Conservation (phyloP, 2,888 invertebrate genomes). For the Hypolimnas misippus region DNA sequence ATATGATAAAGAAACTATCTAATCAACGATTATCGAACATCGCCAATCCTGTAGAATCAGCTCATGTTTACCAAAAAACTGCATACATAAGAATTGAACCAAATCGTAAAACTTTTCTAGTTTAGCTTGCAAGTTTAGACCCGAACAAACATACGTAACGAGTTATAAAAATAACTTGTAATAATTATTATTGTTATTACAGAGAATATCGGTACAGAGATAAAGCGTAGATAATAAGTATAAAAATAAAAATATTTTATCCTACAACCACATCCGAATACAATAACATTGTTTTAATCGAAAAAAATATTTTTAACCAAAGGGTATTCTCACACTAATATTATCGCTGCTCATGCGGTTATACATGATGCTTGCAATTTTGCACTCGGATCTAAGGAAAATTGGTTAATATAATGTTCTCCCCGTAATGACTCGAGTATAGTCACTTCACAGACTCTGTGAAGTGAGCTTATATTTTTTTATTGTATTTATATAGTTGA, state of each 20-base stretch:
- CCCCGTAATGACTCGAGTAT: neutral
- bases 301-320: neutral
- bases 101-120: no score
- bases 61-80: no score
- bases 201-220: no score
- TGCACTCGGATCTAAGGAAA: constrained; percentile 25
- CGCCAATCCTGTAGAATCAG: no score
- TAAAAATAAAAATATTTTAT: neutral
- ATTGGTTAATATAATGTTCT: constrained; percentile 5
- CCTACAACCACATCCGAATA: neutral
- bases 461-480: constrained; percentile 57
- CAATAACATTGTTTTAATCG: neutral
- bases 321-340: constrained; percentile 16
- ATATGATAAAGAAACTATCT: no score
- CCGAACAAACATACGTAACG: no score
- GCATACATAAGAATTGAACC: no score
- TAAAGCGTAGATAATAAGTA: no score
- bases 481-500: neutral
- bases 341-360: constrained; percentile 17
- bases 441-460: constrained; percentile 50
- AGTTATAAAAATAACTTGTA: no score
- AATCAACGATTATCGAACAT: no score
- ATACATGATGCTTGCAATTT: neutral
- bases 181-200: no score
- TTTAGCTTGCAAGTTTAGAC: no score